Base-by-base conservation (phyloP, 2,888 invertebrate genomes). In the Drosophila cognata region DNA sequence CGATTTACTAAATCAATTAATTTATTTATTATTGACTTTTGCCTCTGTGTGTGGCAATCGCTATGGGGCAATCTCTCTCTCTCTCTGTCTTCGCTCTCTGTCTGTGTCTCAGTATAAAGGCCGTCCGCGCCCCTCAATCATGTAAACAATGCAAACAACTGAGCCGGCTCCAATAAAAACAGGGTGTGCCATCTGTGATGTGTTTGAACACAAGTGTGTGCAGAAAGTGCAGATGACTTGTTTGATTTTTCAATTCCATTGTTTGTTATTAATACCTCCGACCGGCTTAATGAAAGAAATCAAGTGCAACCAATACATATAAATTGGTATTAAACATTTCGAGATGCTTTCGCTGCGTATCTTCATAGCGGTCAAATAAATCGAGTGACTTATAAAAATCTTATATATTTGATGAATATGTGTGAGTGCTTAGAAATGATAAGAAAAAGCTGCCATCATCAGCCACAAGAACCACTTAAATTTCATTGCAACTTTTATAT, bases 1-100 rank as follows among this genome's bases (percentile, higher is more conserved):
- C 75, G 75, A 61, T 81, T 84, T 73, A 78, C 75, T 76, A 84
- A 89, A 77, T 88, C 88, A 86, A 88, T 85, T 89, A 89, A 86
- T 89, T 89, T 74, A 88, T 89, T 87, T 84, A 82, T 71, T 77
- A 78, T 81, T 81, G 77, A 65, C 72, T 72, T 50, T 51, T 46
- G 62, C 62, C 65, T 61, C 71, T 61, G 53, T 63, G 88, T 87
- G 88, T 74, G 82, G 82, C 79, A 84, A 84, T 83, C 82, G 77
- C 46, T 60, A 52, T 63, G 79, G 53, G 71, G 71, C 74, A 85
- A 89, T 87, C 89, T 84, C 72, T 79, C 71, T 29, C 18, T 16
- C 50, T 29, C 71, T 81, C 72, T 83, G 67, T 79, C 70, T 25
- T 83, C 72, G 75, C 71, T 21, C 10, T 11, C n/a, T 52, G 67